phyloP scores from a whole-genome alignment of 2,113 vertebrate species.

The Canis aureus region DNA sequence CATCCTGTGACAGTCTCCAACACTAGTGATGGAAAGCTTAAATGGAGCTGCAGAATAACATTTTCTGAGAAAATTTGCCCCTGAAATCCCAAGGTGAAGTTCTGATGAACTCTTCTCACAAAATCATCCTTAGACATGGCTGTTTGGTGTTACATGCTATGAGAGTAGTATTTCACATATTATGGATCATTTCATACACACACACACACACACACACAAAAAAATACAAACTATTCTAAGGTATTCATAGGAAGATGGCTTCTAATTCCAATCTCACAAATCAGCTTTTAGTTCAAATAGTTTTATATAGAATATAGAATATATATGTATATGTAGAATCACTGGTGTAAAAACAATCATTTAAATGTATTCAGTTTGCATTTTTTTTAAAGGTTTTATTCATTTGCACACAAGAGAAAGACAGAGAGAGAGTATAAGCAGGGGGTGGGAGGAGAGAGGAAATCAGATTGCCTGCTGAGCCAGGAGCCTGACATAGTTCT shows the following conservation, averaged over 20 bases:
- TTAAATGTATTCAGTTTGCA: not conserved
- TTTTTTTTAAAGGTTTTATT: too few relatives aligned
- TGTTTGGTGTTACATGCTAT: not conserved
- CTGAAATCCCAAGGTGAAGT: not conserved
- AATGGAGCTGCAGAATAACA: not conserved
- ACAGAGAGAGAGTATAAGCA: too few relatives aligned
- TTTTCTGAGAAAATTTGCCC: not conserved
- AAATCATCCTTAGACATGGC: not conserved
- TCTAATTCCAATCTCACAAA: not conserved
- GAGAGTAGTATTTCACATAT: not conserved
- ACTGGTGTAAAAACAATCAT: not conserved
- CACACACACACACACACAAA: not conserved
- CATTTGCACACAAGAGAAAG: too few relatives aligned
- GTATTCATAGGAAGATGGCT: not conserved
- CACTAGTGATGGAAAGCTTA: not conserved
- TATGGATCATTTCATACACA: not conserved
- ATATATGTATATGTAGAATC: not conserved
- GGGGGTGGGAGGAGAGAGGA: too few relatives aligned
- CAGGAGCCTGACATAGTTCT: too few relatives aligned
- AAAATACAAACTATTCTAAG: not conserved
- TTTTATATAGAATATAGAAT: not conserved
- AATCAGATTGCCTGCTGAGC: too few relatives aligned
- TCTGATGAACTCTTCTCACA: not conserved
- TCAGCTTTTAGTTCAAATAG: slow-evolving; percentile 12
- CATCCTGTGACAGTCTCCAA: not conserved